Percentiles rank a stretch among this genome's conserved stretches.
These are phyloP conservation scores for Dichetophora obliterata DNA, from an alignment of 2,888 invertebrate species.

Conservation along the genomic window DNA sequence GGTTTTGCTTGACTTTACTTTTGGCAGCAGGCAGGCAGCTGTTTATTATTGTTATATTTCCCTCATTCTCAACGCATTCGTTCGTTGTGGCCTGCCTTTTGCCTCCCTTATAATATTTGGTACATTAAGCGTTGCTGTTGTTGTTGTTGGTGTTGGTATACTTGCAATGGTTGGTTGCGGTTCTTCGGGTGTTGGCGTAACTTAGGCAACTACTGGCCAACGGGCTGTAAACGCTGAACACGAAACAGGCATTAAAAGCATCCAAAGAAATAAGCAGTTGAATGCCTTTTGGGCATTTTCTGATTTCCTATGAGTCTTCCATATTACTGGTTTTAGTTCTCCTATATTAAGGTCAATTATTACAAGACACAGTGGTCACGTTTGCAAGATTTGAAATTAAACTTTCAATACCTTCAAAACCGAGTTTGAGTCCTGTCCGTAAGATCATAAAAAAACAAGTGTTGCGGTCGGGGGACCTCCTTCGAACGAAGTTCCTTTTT, in stretches of 20 bases:
- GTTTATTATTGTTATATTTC: constrained; percentile 55
- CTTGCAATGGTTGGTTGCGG: constrained; percentile 24
- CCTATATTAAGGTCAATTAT: neutral
- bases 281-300: constrained; percentile 40
- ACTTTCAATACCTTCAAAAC: too few relatives aligned
- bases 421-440: too few relatives aligned
- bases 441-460: too few relatives aligned
- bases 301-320: constrained; percentile 12
- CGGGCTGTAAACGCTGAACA: constrained; percentile 22
- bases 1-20: constrained; percentile 10
- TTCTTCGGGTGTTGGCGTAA: constrained; percentile 37
- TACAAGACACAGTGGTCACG: neutral
- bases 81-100: neutral
- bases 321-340: constrained; percentile 12
- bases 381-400: neutral
- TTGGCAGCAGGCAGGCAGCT: constrained; percentile 52
- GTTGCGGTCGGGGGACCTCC: too few relatives aligned
- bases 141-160: constrained; percentile 11
- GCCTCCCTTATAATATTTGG: constrained; percentile 14
- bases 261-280: constrained; percentile 39
- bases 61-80: constrained; percentile 7
- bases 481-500: too few relatives aligned
- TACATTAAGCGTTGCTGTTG: neutral
- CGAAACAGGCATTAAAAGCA: neutral
- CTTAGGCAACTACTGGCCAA: constrained; percentile 36